A percentile compares a stretch with the other conserved stretches of the same genome.
Evolutionary conservation across 1,140 invertebrate species (phyloP).

Genomic region (Drosophila bocqueti): DNA sequence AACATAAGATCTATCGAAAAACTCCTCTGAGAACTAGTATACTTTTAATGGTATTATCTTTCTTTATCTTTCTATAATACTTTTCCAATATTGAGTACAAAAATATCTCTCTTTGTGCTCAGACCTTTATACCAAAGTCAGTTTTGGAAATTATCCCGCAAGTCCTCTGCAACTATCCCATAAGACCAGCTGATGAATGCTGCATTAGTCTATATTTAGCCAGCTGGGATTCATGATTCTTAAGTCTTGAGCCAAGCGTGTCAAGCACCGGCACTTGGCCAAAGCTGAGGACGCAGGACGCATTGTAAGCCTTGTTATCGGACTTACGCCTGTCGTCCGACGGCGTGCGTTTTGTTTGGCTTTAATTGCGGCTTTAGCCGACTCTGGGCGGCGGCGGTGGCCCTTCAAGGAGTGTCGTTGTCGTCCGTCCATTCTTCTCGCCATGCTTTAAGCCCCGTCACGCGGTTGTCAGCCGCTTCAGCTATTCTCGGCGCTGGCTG

Average conservation of each 20-base stretch:
- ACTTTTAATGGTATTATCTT: no score
- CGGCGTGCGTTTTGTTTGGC: constrained; percentile 42
- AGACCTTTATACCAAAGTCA: neutral
- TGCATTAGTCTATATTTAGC: constrained; percentile 15
- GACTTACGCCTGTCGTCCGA: constrained; percentile 18
- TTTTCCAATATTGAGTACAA: no score
- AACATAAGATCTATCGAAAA: no score
- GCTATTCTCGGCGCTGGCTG: constrained; percentile 65
- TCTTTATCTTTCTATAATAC: no score
- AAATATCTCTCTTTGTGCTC: neutral
- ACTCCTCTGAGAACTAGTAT: no score
- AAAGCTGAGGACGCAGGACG: constrained; percentile 4
- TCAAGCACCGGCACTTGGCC: constrained; percentile 31
- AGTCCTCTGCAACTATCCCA: constrained; percentile 16
- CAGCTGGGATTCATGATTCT: constrained; percentile 5
- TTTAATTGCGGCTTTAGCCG: constrained; percentile 51
- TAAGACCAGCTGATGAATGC: constrained; percentile 3
- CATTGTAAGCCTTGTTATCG: constrained; percentile 34
- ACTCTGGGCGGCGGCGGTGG: constrained; percentile 15
- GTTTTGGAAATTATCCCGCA: neutral
- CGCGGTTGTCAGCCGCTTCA: constrained; percentile 44
- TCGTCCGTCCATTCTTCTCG: constrained; percentile 33
- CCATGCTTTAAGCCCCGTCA: constrained; percentile 33
- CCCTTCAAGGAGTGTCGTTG: constrained; percentile 44
- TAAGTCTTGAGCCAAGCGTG: constrained; percentile 38